Evolutionary conservation across 2,888 invertebrate species (phyloP).

Genomic region (Heliconius erato): DNA sequence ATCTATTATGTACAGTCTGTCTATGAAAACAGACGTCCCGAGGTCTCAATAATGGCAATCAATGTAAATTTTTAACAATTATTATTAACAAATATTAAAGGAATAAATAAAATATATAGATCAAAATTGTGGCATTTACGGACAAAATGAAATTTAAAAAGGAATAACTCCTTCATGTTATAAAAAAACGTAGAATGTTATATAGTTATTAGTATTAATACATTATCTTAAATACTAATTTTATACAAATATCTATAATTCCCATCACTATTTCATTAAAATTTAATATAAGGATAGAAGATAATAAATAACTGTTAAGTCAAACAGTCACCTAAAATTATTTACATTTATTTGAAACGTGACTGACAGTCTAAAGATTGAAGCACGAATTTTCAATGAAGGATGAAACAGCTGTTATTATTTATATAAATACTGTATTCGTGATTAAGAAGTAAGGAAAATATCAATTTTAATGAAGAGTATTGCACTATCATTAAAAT

Average conservation of each 20-base stretch:
- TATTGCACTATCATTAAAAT: slow-evolving; percentile 19
- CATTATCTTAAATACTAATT: neutral
- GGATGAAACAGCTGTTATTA: slow-evolving; percentile 45
- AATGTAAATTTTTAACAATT: neutral
- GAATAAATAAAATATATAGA: neutral
- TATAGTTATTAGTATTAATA: neutral
- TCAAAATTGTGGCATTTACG: neutral
- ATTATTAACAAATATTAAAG: neutral
- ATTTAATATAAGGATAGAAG: neutral
- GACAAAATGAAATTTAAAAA: neutral
- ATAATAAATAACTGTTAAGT: slow-evolving; percentile 27
- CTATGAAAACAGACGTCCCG: neutral
- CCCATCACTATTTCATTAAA: neutral
- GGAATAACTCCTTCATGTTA: neutral
- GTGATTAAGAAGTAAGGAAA: slow-evolving; percentile 46
- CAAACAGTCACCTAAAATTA: slow-evolving; percentile 40
- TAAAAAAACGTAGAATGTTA: neutral
- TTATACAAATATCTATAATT: neutral
- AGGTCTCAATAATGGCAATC: neutral
- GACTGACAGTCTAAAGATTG: slow-evolving; percentile 48
- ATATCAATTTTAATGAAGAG: slow-evolving; percentile 26
- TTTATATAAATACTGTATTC: slow-evolving; percentile 45
- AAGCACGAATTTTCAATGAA: slow-evolving; percentile 50
- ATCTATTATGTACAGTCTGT: too few relatives aligned
- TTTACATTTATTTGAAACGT: slow-evolving; percentile 48